These are phyloP conservation scores for Drepanosiphum platanoidis DNA, from an alignment of 2,888 invertebrate species.

Conservation along the genomic window DNA sequence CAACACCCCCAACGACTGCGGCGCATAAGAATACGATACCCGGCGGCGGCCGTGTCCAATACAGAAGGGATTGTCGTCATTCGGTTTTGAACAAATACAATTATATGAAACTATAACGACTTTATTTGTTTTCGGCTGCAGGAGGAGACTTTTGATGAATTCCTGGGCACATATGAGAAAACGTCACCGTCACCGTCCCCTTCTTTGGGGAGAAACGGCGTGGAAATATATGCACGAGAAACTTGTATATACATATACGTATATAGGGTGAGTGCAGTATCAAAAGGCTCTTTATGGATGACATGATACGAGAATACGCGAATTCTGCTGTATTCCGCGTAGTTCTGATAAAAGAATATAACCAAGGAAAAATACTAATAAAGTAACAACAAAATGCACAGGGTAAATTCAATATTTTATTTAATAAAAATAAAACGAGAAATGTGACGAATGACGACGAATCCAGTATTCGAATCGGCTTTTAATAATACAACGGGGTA, in stretches of 20 bases:
- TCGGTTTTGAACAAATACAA: conserved; percentile 36
- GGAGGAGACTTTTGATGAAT: conserved; percentile 33
- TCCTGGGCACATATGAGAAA: conserved; percentile 10
- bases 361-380: neutral
- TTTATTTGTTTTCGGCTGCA: conserved; percentile 29
- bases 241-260: no score
- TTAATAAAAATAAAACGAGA: no score
- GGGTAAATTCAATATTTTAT: no score
- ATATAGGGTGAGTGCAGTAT: neutral
- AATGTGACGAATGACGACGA: no score
- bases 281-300: conserved; percentile 4
- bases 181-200: neutral
- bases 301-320: neutral
- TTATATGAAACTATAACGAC: conserved; percentile 2
- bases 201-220: neutral
- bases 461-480: no score
- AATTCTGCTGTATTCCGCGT: neutral
- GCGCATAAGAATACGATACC: conserved; percentile 23
- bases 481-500: no score
- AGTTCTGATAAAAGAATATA: neutral
- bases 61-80: conserved; percentile 18
- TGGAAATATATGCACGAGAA: neutral
- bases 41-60: conserved; percentile 18
- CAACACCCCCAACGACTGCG: neutral
- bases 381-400: neutral